These are phyloP conservation scores for Melipona bicolor DNA, from an alignment of 2,888 invertebrate genomes.

Conservation along the genomic window DNA sequence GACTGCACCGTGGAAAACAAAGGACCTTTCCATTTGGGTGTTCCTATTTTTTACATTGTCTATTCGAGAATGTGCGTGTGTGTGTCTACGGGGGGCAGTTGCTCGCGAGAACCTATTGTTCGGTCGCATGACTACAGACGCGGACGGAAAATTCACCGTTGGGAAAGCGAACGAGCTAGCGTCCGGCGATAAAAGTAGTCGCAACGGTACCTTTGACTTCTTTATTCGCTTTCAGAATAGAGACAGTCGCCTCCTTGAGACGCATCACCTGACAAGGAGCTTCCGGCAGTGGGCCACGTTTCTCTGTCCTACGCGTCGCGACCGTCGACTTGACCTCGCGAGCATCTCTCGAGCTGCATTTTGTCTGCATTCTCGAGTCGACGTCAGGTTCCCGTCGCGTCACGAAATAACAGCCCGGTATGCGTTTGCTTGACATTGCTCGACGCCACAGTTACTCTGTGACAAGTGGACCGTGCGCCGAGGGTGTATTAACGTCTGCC, in stretches of 20 bases:
- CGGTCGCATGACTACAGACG: conserved; percentile 45
- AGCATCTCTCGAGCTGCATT: conserved; percentile 16
- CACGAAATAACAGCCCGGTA: conserved; percentile 19
- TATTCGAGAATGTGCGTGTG: neutral
- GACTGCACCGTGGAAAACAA: conserved; percentile 57
- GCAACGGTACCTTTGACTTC: conserved; percentile 53
- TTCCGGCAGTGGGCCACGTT: neutral
- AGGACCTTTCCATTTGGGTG: conserved; percentile 51
- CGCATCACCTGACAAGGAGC: neutral
- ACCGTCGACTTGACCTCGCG: conserved; percentile 7
- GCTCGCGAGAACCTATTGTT: conserved; percentile 66
- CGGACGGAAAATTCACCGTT: conserved; percentile 57
- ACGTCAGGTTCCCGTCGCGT: conserved; percentile 8
- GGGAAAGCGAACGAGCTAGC: conserved; percentile 43
- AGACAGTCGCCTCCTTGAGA: conserved; percentile 25
- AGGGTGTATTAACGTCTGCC: conserved; percentile 3
- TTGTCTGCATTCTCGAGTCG: conserved; percentile 21
- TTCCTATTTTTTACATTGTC: conserved; percentile 51
- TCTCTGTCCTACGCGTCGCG: neutral
- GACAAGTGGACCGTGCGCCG: conserved; percentile 26
- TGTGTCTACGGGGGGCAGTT: conserved; percentile 6
- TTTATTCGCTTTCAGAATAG: conserved; percentile 34
- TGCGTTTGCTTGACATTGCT: conserved; percentile 3
- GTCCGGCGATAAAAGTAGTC: conserved; percentile 44
- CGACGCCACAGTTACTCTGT: conserved; percentile 25